phyloP scores from a whole-genome alignment of 2,113 vertebrate genomes.

The Ascaphus truei region DNA sequence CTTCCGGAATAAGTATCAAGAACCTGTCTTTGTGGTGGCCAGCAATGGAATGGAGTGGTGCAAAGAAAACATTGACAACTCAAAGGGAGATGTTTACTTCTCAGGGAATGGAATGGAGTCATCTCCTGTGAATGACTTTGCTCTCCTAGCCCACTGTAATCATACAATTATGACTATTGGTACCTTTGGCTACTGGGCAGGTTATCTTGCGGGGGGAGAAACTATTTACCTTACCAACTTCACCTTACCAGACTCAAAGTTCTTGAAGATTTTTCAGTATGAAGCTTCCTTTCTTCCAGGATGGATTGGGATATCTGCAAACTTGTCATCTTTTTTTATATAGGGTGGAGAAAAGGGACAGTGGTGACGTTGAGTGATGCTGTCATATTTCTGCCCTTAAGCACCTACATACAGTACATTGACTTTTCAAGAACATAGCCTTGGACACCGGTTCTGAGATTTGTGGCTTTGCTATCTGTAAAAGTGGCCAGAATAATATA shows the following conservation, averaged over 20 bases:
- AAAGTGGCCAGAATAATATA: too few species aligned
- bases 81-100: constrained; percentile 39
- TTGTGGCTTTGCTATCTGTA: too few species aligned
- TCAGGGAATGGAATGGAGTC: constrained; percentile 37
- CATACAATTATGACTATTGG: constrained; percentile 56
- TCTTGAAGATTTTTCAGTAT: constrained; percentile 46
- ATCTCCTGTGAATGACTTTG: constrained; percentile 25
- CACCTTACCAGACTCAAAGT: constrained; percentile 45
- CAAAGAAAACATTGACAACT: not conserved
- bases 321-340: constrained; percentile 46
- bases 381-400: too few species aligned
- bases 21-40: not conserved
- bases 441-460: too few species aligned
- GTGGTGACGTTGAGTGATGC: too few species aligned
- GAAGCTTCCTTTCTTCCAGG: constrained; percentile 41
- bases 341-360: too few species aligned
- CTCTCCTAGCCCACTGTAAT: constrained; percentile 47
- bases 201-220: constrained; percentile 50
- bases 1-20: constrained; percentile 1
- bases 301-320: constrained; percentile 52
- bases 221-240: constrained; percentile 53
- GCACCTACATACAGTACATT: too few species aligned
- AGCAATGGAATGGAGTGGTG: constrained; percentile 15
- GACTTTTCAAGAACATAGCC: too few species aligned
- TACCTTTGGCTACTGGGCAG: constrained; percentile 57